Percentiles rank a stretch among this genome's conserved stretches.
These are phyloP conservation scores for Tetragonula clypearis DNA, from an alignment of 1,140 invertebrate species.

Conservation along the genomic window DNA sequence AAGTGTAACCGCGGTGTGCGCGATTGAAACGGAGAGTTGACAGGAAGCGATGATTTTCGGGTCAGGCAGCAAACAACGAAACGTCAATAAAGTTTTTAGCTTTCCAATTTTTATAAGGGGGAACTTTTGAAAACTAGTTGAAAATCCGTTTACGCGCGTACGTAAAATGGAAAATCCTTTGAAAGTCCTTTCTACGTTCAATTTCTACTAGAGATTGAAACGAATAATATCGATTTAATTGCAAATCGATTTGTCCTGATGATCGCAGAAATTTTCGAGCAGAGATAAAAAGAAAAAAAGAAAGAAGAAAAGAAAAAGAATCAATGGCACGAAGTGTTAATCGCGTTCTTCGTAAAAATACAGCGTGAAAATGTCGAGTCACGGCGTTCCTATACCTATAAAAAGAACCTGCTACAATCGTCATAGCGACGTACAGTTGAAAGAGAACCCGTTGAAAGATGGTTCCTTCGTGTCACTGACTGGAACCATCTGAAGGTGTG, in stretches of 20 bases:
- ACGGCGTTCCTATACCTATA: not conserved
- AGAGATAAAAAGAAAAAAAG: not conserved
- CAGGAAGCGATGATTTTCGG: not conserved
- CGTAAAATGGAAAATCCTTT: too few species aligned
- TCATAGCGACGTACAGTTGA: not conserved
- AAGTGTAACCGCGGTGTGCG: not conserved
- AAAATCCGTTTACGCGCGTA: too few species aligned
- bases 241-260: not conserved
- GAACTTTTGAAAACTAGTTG: too few species aligned
- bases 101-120: too few species aligned
- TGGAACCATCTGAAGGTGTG: not conserved
- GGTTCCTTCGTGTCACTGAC: not conserved
- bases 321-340: not conserved
- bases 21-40: not conserved
- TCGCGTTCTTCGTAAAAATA: not conserved
- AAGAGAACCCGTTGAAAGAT: not conserved
- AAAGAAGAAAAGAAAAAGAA: too few species aligned
- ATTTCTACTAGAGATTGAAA: not conserved
- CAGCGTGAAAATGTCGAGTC: not conserved
- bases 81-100: not conserved
- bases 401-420: not conserved
- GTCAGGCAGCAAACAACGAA: not conserved
- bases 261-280: not conserved
- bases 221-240: not conserved
- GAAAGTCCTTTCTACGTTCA: too few species aligned